Evolutionary conservation across 2,113 vertebrate species (phyloP).

Genomic region (Pyxicephalus adspersus): DNA sequence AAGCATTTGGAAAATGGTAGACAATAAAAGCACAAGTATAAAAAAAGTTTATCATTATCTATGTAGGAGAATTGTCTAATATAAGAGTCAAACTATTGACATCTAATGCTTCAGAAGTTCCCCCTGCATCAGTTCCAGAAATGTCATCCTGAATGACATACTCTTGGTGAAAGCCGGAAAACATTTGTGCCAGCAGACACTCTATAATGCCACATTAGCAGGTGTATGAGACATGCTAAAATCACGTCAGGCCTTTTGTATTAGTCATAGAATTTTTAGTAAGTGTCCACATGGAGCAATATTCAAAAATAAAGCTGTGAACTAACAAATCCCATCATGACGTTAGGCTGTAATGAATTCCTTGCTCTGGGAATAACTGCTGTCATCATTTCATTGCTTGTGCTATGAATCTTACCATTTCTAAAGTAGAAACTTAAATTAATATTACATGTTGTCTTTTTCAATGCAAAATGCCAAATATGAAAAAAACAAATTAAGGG

Average conservation of each 20-base stretch:
- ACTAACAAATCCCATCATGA: constrained; percentile 54
- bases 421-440: constrained; percentile 68
- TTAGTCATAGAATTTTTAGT: constrained; percentile 60
- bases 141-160: constrained; percentile 43
- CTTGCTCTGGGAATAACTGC: constrained; percentile 12
- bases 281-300: constrained; percentile 46
- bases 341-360: constrained; percentile 54
- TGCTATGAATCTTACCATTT: constrained; percentile 58
- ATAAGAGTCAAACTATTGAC: constrained; percentile 37
- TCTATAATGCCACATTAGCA: constrained; percentile 61
- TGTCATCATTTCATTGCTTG: constrained; percentile 49
- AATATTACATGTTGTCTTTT: background rate
- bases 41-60: too few relatives aligned
- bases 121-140: constrained; percentile 34
- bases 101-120: constrained; percentile 53
- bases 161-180: constrained; percentile 48
- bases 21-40: too few relatives aligned
- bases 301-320: constrained; percentile 67
- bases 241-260: constrained; percentile 61
- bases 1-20: too few relatives aligned
- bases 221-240: constrained; percentile 46
- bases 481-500: too few relatives aligned
- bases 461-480: too few relatives aligned
- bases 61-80: too few relatives aligned
- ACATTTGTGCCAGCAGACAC: constrained; percentile 46